Base-by-base conservation (phyloP, 2,113 vertebrate genomes). In the Aviceda subcristata region DNA sequence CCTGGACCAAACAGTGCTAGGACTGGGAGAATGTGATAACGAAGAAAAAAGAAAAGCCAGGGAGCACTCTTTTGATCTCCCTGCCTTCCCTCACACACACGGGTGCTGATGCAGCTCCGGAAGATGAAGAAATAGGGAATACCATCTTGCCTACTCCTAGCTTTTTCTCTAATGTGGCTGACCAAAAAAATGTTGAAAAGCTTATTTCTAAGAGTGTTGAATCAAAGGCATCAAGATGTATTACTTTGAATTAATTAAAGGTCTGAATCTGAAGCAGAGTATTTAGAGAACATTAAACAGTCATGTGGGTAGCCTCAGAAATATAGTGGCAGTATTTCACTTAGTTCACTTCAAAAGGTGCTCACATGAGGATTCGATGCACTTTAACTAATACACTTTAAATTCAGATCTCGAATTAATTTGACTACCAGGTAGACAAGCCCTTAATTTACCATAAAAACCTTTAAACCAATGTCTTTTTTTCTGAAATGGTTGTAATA, bases 281-380 rank as follows among this genome's bases (percentile, higher is more conserved):
- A 95, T 93, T 92, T 95, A 82, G 26, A 89, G 68, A 82, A 60
- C 43, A 75, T 93, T 92, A 92, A 96, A 76, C 20, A 76, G 59
- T 67, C 36, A 43, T 78, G 51, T 32, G 11, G 38, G 34, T 34
- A 71, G 29, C 26, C 36, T 83, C 41, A 95, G 72, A 96, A 95
- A 87, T 75, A 78, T 6, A 81, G 80, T 30, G 48, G 34, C 29
- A 89, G 20, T 88, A 89, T 91, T 94, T 88, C 64, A 71, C 51
- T 84, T 72, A 84, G 39, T 39, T 94, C 60, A 38, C 69, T 81
- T 94, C 53, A 81, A 92, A 96, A 87, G 63, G 50, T 18, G 3
- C 21, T 79, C 14, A 43, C 29, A 39, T 50, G 34, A 64, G 55
- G 27, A 81, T 86, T 88, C 71, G 81, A 39, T 74, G 78, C 16